Evolutionary conservation across 1,140 invertebrate species (phyloP), one percentile per base, ranked within the genome.

Genomic region (Sweltsa coloradensis): DNA sequence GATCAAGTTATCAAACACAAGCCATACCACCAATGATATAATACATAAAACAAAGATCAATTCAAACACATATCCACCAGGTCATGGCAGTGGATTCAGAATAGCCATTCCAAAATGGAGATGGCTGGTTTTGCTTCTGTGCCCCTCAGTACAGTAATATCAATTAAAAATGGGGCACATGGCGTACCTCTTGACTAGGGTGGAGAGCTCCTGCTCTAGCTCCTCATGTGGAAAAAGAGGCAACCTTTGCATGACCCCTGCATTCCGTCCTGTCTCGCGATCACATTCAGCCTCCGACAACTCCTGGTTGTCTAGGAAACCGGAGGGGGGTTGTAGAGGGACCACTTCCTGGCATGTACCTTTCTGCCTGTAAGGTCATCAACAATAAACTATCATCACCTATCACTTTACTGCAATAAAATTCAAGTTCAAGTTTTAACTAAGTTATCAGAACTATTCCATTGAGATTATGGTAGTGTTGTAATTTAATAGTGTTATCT

Each of bases 291-390:
- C 48, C 23, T 50, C 48, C 2, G 42, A 45, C 27, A 55, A 49
- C 18, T 56, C 56, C 29, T 53, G 47, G 18, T 50, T 48, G 34
- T 56, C 56, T 16, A 55, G 57, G 50, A 57, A 58, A 18, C 52
- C 50, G 13, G 55, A 50, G 14, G 57, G 57, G 9, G 56, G 56
- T 41, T 56, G 56, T 9, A 58, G 42, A 21, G 34, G 45, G 5
- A 47, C 45, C n/a, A 47, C 34, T 31, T 47, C 45, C 23, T 47
- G 45, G 23, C 37, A 39, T n/a, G n/a, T n/a, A n/a, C n/a, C n/a
- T n/a, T 39, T 37, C 22, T 25, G 45, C 11, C 37, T 44, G n/a
- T n/a, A n/a, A n/a, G n/a, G n/a, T n/a, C n/a, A n/a, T n/a, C n/a
- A n/a, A n/a, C n/a, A n/a, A n/a, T n/a, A n/a, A n/a, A n/a, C n/a